Base-by-base conservation (phyloP, 2,888 invertebrate species). In the Neoscelio sp. region DNA sequence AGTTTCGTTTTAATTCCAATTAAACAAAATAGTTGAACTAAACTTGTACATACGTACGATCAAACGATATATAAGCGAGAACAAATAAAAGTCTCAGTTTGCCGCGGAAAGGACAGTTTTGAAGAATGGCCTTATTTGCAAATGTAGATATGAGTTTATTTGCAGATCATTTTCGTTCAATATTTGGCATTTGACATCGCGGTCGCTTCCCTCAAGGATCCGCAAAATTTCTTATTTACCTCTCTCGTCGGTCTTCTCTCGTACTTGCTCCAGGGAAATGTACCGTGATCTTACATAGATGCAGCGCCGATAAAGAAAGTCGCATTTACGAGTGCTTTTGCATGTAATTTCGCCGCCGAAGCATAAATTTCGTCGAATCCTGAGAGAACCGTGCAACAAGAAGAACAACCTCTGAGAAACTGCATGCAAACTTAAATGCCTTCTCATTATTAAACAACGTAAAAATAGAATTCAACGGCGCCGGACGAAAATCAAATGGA, bases 301-400 rank as follows among this genome's bases (percentile, higher is more conserved):
- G 65, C 67, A 17, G 48, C 58, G 38, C 73, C 73, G 78, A 73
- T 78, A 78, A 78, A 78, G 73, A 73, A 73, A 68, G 58, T 78
- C 73, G 62, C 78, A 73, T 73, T 78, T 67, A 78, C 78, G 62
- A 60, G 60, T 67, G 73, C 78, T 73, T 78, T 78, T 78, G 73
- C 78, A 78, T 78, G 78, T 62, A 78, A 78, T 78, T 78, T 73
- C 54, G 48, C 50, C 56, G 50, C 30, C 60, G 78, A 18, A 73
- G 73, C 78, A 74, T 78, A 73, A 73, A 78, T 78, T 78, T 64
- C 68, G 68, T 48, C 58, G 40, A 68, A 74, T 56, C 67, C 65
- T 50, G 35, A 5, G 77, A 77, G 77, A 58, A 38, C 58, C 30
- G 33, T 17, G 52, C 20, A 46, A 68, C 38, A 62, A 62, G 67